Conservation (phyloP, 2,797 vertebrate genomes). For the Petrocephalus schoutedeni region DNA sequence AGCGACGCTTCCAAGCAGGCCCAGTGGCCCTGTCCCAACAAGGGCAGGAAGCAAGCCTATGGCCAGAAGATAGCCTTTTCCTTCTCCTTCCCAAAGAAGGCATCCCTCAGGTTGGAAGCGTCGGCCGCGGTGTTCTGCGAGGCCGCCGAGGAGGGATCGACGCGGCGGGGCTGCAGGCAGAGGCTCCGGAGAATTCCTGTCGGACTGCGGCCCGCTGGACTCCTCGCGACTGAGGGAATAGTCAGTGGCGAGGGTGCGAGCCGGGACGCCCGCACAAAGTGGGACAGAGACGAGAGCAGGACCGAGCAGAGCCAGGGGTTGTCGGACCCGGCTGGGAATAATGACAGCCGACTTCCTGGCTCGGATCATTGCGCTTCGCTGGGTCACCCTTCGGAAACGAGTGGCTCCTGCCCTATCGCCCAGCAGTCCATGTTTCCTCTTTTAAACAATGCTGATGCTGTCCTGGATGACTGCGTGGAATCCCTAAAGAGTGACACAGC, state of each 20-base stretch:
- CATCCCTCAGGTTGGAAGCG: constrained; percentile 70
- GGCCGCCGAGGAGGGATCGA: constrained; percentile 60
- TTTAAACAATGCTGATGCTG: constrained; percentile 25
- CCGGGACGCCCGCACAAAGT: constrained; percentile 31
- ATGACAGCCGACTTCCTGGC: constrained; percentile 23
- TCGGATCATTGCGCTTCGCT: constrained; percentile 47
- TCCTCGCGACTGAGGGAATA: constrained; percentile 47
- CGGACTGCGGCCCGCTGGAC: constrained; percentile 47
- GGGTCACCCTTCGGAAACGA: constrained; percentile 40
- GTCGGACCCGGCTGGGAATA: constrained; percentile 40
- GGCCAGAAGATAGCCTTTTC: constrained; percentile 73
- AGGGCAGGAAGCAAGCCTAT: constrained; percentile 54
- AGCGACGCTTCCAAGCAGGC: constrained; percentile 28
- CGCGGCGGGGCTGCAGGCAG: constrained; percentile 51
- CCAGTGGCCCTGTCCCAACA: constrained; percentile 39
- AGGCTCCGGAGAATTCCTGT: constrained; percentile 61
- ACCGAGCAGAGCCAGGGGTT: constrained; percentile 40
- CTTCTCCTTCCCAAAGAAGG: constrained; percentile 79
- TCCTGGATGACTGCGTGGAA: constrained; percentile 30
- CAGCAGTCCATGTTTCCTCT: constrained; percentile 28
- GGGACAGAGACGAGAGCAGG: constrained; percentile 40
- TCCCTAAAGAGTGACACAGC: constrained; percentile 17
- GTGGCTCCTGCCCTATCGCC: constrained; percentile 24
- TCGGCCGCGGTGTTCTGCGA: constrained; percentile 80
- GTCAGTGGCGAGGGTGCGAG: constrained; percentile 49